These are phyloP conservation scores for Drosophila diplacantha DNA, from an alignment of 2,888 invertebrate species.

Conservation along the genomic window DNA sequence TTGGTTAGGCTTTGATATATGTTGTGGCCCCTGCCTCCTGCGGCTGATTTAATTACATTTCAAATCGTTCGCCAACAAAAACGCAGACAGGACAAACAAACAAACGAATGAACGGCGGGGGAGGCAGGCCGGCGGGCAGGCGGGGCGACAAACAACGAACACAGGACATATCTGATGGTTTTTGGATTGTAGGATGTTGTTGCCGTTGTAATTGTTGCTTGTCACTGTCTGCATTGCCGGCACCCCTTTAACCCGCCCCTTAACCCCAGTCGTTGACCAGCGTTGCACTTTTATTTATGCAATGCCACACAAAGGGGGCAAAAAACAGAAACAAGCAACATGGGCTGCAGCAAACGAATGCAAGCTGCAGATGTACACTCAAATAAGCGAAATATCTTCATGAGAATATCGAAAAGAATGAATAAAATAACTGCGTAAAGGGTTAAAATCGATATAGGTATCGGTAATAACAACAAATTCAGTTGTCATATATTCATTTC, in stretches of 20 bases:
- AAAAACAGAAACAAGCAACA: conserved; percentile 30
- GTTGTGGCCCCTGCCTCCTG: background rate
- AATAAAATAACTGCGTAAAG: no score
- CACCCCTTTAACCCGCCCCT: conserved; percentile 7
- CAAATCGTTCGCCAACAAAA: conserved; percentile 43
- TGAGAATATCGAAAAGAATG: background rate
- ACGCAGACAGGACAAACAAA: conserved; percentile 26
- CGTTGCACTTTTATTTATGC: conserved; percentile 38
- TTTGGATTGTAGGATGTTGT: conserved; percentile 24
- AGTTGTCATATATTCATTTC: no score
- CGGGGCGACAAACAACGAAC: background rate
- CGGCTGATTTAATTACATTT: conserved; percentile 46
- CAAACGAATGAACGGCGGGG: conserved; percentile 11
- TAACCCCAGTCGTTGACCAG: conserved; percentile 11
- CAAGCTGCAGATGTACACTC: conserved; percentile 3
- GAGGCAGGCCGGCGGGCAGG: background rate
- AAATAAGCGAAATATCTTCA: background rate
- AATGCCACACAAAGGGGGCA: conserved; percentile 13
- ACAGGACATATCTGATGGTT: conserved; percentile 17
- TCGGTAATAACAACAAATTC: no score
- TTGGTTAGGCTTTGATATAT: conserved; percentile 10
- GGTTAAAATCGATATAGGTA: no score
- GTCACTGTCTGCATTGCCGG: conserved; percentile 24
- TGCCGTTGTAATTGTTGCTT: conserved; percentile 39
- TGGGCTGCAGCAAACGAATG: conserved; percentile 36